These are phyloP conservation scores for Caenorhabditis virilis DNA, from an alignment of 2,888 invertebrate genomes.

Conservation along the genomic window DNA sequence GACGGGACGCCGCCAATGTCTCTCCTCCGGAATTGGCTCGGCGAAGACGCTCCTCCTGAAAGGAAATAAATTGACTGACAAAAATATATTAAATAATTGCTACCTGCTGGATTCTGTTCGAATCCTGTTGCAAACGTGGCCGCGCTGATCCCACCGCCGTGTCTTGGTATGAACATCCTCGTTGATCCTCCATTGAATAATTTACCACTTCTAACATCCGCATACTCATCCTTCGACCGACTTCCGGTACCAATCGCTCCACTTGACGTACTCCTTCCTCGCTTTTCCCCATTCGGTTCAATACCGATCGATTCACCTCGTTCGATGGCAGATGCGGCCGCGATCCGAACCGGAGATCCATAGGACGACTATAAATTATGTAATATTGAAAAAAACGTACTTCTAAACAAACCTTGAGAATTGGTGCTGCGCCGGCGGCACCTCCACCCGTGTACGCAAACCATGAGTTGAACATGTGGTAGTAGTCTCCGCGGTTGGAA, in stretches of 20 bases:
- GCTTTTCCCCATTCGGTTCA: slow-evolving; percentile 14
- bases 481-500: slow-evolving; percentile 43
- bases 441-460: slow-evolving; percentile 57
- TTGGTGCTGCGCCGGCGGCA: slow-evolving; percentile 40
- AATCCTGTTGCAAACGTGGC: slow-evolving; percentile 21
- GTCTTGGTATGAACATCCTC: slow-evolving; percentile 34
- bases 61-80: no score
- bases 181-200: slow-evolving; percentile 16
- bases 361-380: slow-evolving; percentile 12
- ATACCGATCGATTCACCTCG: slow-evolving; percentile 15
- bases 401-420: slow-evolving; percentile 8
- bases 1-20: slow-evolving; percentile 28
- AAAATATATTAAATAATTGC: no score
- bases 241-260: slow-evolving; percentile 13
- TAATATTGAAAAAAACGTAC: no score
- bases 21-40: slow-evolving; percentile 26
- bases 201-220: slow-evolving; percentile 26
- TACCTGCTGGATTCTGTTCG: slow-evolving; percentile 6
- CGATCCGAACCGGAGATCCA: slow-evolving; percentile 36
- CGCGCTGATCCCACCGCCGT: slow-evolving; percentile 33
- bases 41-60: slow-evolving; percentile 17
- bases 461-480: slow-evolving; percentile 63
- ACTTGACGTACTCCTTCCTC: slow-evolving; percentile 13
- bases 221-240: slow-evolving; percentile 35
- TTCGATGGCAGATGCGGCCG: slow-evolving; percentile 25